Evolutionary conservation across 2,888 invertebrate genomes (phyloP).

Genomic region (Choristoneura rosaceana): DNA sequence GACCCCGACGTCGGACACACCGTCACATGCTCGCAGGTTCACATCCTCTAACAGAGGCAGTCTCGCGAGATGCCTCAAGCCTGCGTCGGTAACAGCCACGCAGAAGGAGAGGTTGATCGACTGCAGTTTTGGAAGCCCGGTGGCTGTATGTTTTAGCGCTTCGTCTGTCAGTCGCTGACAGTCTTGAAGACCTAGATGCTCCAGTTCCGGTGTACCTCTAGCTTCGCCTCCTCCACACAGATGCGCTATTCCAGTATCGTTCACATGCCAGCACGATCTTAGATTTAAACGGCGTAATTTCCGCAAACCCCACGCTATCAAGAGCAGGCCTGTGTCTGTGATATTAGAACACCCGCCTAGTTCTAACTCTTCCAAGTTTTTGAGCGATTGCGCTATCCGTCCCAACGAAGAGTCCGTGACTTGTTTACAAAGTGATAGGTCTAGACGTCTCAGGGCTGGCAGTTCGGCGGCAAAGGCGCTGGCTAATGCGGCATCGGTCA

Average conservation of each 20-base stretch:
- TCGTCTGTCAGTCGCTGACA: conserved; percentile 97
- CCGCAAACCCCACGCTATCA: conserved; percentile 95
- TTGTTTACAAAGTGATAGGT: conserved; percentile 97
- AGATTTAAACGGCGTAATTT: conserved; percentile 94
- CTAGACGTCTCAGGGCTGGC: conserved; percentile 91
- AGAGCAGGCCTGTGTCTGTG: conserved; percentile 93
- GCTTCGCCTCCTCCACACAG: conserved; percentile 91
- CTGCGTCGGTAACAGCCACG: conserved; percentile 96
- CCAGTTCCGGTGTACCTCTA: conserved; percentile 92
- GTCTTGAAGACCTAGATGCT: conserved; percentile 96
- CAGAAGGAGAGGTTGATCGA: conserved; percentile 97
- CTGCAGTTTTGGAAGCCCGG: conserved; percentile 92
- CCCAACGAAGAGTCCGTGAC: conserved; percentile 96
- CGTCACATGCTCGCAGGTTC: conserved; percentile 96
- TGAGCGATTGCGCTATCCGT: conserved; percentile 93
- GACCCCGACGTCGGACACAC: conserved; percentile 96
- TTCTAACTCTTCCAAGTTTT: conserved; percentile 94
- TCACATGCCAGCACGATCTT: conserved; percentile 96
- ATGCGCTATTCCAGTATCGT: conserved; percentile 95
- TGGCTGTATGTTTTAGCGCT: conserved; percentile 93
- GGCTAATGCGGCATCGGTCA: conserved; percentile 93
- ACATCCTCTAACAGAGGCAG: conserved; percentile 94
- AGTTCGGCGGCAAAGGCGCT: conserved; percentile 93
- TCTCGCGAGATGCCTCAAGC: conserved; percentile 94
- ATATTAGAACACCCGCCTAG: conserved; percentile 96